These are phyloP conservation scores for Steinernema feltiae DNA, from an alignment of 1,140 invertebrate genomes.

Conservation along the genomic window DNA sequence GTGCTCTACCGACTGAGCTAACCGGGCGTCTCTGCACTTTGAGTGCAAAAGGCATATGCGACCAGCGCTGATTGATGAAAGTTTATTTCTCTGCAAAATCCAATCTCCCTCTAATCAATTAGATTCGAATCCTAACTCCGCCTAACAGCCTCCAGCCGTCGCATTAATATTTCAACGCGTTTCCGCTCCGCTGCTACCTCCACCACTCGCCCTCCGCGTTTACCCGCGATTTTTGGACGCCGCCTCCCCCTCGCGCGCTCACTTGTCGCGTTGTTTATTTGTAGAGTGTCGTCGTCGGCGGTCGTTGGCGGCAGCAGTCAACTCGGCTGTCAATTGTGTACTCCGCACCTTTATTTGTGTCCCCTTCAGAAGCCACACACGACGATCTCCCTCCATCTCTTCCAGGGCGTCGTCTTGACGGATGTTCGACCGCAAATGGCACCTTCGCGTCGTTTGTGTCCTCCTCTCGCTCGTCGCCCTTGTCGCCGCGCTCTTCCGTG, in stretches of 20 bases:
- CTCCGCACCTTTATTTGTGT: no score
- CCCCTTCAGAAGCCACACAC: no score
- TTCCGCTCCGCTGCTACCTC: background rate
- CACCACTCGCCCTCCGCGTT: no score
- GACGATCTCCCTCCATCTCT: background rate
- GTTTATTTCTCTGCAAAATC: no score
- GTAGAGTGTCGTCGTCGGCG: background rate
- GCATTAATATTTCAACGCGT: background rate
- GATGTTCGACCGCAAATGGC: constrained; percentile 5
- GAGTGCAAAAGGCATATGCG: no score
- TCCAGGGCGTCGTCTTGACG: background rate
- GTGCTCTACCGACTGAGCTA: constrained; percentile 39
- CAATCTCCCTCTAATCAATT: no score
- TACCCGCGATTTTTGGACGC: background rate
- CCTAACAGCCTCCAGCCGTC: no score
- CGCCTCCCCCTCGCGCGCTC: background rate
- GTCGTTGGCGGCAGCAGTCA: background rate
- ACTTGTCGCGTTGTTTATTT: background rate
- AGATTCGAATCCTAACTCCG: no score
- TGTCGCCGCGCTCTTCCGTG: constrained; percentile 23
- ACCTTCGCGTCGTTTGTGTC: background rate
- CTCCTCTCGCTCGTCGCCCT: background rate
- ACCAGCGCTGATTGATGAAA: no score
- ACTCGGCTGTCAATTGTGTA: background rate
- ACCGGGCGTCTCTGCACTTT: no score